Evolutionary conservation across 2,888 invertebrate species (phyloP).

Genomic region (Apodemia mormo): DNA sequence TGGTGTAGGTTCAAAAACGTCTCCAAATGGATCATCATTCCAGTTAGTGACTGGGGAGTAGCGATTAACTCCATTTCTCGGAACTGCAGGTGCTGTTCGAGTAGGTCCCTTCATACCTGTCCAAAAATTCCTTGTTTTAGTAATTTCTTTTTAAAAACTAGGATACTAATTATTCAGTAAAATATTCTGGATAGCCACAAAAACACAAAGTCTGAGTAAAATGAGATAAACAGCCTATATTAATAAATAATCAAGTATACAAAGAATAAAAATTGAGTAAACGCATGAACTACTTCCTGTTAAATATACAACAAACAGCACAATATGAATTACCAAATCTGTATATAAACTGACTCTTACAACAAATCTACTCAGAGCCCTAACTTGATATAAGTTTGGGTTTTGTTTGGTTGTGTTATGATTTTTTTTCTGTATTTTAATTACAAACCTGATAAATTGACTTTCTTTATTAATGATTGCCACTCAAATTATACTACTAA

Average conservation of each 20-base stretch:
- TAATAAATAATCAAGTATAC: no score
- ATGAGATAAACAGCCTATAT: no score
- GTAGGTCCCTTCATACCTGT: constrained; percentile 83
- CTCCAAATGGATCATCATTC: constrained; percentile 76
- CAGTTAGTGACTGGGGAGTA: constrained; percentile 82
- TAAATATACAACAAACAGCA: no score
- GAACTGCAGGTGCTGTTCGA: constrained; percentile 82
- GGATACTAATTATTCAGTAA: not conserved
- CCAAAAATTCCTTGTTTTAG: constrained; percentile 24
- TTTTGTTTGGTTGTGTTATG: no score
- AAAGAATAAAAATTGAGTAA: no score
- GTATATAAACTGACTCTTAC: no score
- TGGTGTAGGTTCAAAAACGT: constrained; percentile 73
- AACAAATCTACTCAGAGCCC: no score
- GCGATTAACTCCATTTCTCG: constrained; percentile 58
- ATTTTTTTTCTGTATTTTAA: no score
- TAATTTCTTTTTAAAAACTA: not conserved
- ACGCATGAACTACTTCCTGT: no score
- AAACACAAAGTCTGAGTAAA: not conserved
- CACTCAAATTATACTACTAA: not conserved
- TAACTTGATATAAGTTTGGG: no score
- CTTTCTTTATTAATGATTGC: not conserved
- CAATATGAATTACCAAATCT: no score
- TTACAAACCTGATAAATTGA: not conserved
- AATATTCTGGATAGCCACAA: not conserved